phyloP scores from a whole-genome alignment of 2,888 invertebrate genomes.

The Andrena minutula region DNA sequence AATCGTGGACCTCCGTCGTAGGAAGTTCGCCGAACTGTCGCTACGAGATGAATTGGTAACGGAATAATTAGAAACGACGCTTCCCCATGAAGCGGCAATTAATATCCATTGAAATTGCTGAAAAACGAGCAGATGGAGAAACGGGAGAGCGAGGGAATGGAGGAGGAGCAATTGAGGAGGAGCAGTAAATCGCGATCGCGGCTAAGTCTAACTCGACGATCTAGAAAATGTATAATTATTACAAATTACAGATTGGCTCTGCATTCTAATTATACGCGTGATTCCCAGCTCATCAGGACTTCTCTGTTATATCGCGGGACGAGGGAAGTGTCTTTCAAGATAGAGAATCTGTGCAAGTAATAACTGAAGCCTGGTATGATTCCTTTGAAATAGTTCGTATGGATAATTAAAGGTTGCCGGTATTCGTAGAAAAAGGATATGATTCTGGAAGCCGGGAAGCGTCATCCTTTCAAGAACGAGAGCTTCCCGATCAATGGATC shows the following conservation, averaged over 20 bases:
- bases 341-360: conserved; percentile 20
- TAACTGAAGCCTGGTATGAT: neutral
- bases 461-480: conserved; percentile 81
- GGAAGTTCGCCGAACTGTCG: conserved; percentile 59
- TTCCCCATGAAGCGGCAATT: neutral
- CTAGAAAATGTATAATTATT: conserved; percentile 53
- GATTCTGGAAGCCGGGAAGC: conserved; percentile 30
- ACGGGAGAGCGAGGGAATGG: neutral
- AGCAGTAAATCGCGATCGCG: conserved; percentile 12
- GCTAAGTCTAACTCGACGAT: conserved; percentile 24
- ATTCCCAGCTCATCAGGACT: conserved; percentile 18
- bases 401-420: neutral
- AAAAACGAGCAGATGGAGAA: conserved; percentile 15
- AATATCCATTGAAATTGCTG: neutral
- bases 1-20: conserved; percentile 74
- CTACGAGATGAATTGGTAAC: conserved; percentile 37
- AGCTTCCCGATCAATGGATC: conserved; percentile 72
- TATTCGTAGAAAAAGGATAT: conserved; percentile 1
- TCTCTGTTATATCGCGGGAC: neutral
- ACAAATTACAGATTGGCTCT: neutral
- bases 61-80: neutral
- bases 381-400: neutral
- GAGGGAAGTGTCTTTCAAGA: neutral
- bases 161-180: conserved; percentile 6
- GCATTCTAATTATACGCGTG: neutral